These are phyloP conservation scores for Gymnosoma rotundatum DNA, from an alignment of 2,888 invertebrate genomes.

Conservation along the genomic window DNA sequence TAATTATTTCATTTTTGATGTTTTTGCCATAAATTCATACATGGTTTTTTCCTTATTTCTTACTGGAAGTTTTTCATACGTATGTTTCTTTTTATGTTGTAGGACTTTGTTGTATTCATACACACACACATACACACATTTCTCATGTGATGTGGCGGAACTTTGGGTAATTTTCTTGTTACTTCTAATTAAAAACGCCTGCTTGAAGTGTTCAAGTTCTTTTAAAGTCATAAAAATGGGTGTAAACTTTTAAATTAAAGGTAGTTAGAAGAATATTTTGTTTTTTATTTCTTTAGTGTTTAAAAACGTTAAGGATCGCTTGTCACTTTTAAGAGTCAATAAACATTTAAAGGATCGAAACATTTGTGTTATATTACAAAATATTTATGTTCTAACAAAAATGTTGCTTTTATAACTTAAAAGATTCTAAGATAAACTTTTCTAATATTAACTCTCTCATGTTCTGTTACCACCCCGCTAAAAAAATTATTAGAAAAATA, in stretches of 20 bases:
- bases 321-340: too few relatives aligned
- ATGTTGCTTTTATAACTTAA: neutral
- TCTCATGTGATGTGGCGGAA: neutral
- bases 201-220: conserved; percentile 7
- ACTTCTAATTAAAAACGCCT: conserved; percentile 60
- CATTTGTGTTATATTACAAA: neutral
- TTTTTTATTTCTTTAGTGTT: too few relatives aligned
- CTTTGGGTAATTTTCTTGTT: conserved; percentile 17
- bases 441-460: neutral
- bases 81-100: neutral
- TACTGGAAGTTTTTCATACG: too few relatives aligned
- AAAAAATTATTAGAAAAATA: neutral
- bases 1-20: conserved; percentile 60
- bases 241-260: neutral
- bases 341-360: too few relatives aligned
- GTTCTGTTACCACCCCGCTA: conserved; percentile 48
- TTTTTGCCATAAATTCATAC: conserved; percentile 44
- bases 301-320: too few relatives aligned
- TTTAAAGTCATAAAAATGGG: conserved; percentile 5
- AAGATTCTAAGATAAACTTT: neutral
- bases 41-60: neutral
- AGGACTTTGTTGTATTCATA: neutral
- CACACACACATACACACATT: neutral
- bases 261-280: neutral
- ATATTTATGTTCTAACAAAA: neutral